These are phyloP conservation scores for Ptyas mucosa DNA, from an alignment of 2,113 vertebrate genomes.

Conservation along the genomic window DNA sequence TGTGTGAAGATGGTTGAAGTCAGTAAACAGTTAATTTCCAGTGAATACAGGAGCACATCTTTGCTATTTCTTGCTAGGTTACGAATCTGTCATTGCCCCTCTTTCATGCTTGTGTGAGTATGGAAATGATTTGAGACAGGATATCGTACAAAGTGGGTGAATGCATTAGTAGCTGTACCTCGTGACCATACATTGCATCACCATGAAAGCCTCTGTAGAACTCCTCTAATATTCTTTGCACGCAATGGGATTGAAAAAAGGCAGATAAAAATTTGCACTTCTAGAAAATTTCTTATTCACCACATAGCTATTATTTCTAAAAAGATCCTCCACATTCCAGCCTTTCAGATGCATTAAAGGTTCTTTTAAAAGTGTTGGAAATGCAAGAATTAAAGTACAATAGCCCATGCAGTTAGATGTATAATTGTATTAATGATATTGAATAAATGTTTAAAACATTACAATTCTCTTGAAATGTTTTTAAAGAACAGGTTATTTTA, in stretches of 20 bases:
- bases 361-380: neutral
- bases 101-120: conserved; percentile 80
- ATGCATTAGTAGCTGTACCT: conserved; percentile 67
- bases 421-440: neutral
- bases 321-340: neutral
- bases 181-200: conserved; percentile 48
- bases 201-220: conserved; percentile 58
- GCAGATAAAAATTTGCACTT: conserved; percentile 34
- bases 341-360: neutral
- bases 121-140: conserved; percentile 70
- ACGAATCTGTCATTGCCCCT: conserved; percentile 73
- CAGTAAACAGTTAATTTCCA: conserved; percentile 58
- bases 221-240: conserved; percentile 71
- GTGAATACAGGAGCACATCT: conserved; percentile 56
- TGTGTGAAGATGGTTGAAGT: conserved; percentile 1
- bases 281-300: conserved; percentile 55
- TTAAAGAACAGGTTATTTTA: accelerated
- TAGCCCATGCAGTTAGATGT: accelerated
- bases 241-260: conserved; percentile 49
- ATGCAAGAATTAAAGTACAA: neutral
- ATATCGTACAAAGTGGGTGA: conserved; percentile 49
- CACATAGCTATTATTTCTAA: conserved; percentile 9
- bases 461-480: conserved; percentile 21
- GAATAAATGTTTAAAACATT: conserved; percentile 12
- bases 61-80: conserved; percentile 74